Base-by-base conservation (phyloP, 2,888 invertebrate species). In the Melipona bicolor region DNA sequence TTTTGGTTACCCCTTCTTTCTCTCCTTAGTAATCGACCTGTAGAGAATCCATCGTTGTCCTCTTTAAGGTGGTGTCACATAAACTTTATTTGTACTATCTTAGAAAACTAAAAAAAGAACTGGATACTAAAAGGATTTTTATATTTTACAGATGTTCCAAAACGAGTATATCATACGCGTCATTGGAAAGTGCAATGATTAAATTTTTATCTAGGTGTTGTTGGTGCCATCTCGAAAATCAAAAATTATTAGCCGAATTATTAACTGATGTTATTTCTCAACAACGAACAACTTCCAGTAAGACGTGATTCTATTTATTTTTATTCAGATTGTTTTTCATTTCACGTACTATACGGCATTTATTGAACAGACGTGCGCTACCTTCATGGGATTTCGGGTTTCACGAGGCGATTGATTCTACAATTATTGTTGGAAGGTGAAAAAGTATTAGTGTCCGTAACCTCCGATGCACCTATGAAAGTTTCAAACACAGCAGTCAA, bases 381-480 rank as follows among this genome's bases (percentile, higher is more conserved):
- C 87, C 93, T 95, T 3, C 95, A 95, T 68, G 97, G 97, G 19
- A 97, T 98, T 92, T 97, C 98, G 0, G 98, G 98, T 13, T 98
- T 98, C 95, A 97, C 98, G 62, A 96, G 98, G 50, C 96, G 98
- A 75, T 95, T 99, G 80, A 97, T 98, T 87, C 95, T 98, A 76
- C 98, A 98, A 92, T 96, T 98, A 78, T 95, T 99, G 86, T 95
- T 99, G 85, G 98, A 98, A 92, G 97, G 97, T 92, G 98, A 98
- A 95, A 97, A 97, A 90, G 96, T 97, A 84, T 95, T 97, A 43
- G 97, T 98, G 43, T 97, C 97, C 89, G 96, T 98, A 80, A 95
- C 94, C 4, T 95, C 94, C 4, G 94, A 94, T 79, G 88, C 90
- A 81, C 93, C 92, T 19, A 94, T 94, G 92, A 93, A 92, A 88